Base-by-base conservation (phyloP, 1,140 invertebrate species). In the Drosophila prosaltans region DNA sequence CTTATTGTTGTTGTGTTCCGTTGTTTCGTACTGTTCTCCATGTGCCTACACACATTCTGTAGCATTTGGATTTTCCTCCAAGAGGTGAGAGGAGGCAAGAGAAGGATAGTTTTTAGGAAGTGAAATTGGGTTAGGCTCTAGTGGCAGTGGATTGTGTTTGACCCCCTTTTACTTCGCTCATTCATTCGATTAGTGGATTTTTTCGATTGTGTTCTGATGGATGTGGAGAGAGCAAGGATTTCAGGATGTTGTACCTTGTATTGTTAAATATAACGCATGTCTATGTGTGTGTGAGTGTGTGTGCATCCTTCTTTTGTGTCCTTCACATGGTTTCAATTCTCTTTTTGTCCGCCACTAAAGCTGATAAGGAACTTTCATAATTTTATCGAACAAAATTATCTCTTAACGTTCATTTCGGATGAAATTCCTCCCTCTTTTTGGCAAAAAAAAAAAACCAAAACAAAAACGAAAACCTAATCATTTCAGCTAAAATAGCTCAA, bases 111-210 rank as follows among this genome's bases (percentile, higher is more conserved):
- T 51, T 51, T 51, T 51, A 51, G 45, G 45, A 51, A 51, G 45
- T 51, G 9, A 39, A 61, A 43, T 43, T 41, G 40, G 59, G 59
- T 43, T 48, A 21, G 26, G 43, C 2, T 10, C 58, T 43, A 16
- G 61, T 43, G 48, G 41, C 58, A 39, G 40, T 26, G 40, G 39
- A 57, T 65, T 66, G 45, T 48, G 16, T 16, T 16, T 16, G 60
- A 28, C 21, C 30, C 30, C 36, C 55, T 16, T 58, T 36, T 10
- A 70, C 62, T 65, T 64, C 71, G 66, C 57, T 66, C 72, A 70
- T 74, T 69, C 72, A 74, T 78, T 78, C 72, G 72, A 78, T 78
- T 74, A 74, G 69, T 64, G 72, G 58, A 40, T 30, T 24, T 36
- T 40, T 30, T 62, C 26, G 73, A 66, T 75, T 75, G 69, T 76